Conservation (phyloP, 1,140 invertebrate genomes). For the Ceratina calcarata region DNA sequence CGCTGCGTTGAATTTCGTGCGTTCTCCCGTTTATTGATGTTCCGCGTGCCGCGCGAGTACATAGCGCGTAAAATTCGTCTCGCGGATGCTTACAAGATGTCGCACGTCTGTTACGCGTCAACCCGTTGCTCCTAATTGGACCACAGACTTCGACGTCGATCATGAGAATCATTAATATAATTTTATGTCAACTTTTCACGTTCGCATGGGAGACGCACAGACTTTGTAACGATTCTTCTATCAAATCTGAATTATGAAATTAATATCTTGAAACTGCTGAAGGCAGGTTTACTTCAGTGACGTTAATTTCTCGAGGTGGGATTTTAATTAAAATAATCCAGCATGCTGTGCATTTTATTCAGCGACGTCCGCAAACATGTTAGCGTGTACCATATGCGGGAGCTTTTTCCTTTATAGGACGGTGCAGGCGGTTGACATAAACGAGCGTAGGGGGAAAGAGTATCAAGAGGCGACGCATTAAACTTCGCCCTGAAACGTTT, state of each 20-base stretch:
- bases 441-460: neutral
- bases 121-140: neutral
- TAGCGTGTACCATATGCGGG: neutral
- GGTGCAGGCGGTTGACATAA: no score
- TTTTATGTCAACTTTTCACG: no score
- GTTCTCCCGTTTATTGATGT: constrained; percentile 17
- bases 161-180: no score
- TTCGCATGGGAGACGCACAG: no score
- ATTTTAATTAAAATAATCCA: constrained; percentile 3
- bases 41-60: neutral
- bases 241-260: no score
- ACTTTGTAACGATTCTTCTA: no score
- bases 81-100: constrained; percentile 3
- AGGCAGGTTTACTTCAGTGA: neutral
- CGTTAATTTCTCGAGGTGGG: neutral
- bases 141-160: no score
- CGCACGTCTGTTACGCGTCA: constrained; percentile 13
- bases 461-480: constrained; percentile 17
- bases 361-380: neutral
- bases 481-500: constrained; percentile 6
- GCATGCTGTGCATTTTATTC: neutral
- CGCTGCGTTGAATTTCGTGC: neutral
- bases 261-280: neutral
- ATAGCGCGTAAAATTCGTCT: constrained; percentile 3
- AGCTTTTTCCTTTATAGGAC: neutral